Base-by-base conservation (phyloP, 2,113 vertebrate genomes). In the Petromus typicus region DNA sequence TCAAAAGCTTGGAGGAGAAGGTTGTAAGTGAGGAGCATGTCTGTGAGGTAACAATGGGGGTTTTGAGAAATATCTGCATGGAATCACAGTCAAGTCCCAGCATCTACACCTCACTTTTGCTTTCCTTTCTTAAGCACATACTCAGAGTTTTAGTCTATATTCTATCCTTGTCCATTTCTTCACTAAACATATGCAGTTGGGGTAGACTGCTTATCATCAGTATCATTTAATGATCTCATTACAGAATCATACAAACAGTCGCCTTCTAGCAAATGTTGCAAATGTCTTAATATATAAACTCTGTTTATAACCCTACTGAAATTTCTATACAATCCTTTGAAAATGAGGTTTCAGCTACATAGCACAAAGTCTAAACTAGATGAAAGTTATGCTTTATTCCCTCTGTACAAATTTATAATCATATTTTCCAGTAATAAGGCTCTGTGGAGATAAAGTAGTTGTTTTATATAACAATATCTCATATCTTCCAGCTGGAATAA, bases 401-500 rank as follows among this genome's bases (percentile, higher is more conserved):
- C 51, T 85, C 90, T 40, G 27, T 57, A 92, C 76, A 95, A 89
- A 27, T 67, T 84, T 92, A 64, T 56, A 86, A 67, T 83, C 94
- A 91, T 78, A 80, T 82, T 96, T 96, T 95, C 89, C 93, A 94
- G 93, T 89, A 95, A 96, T 67, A 97, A 84, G 40, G 2, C 89
- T 96, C 86, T 51, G 32, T 51, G 51, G 89, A 84, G 71, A 92
- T 89, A 82, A 97, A 95, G 79, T 79, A 48, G n/a, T 90, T 96
- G 85, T 95, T 97, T 97, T 84, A 56, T 91, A 59, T 94, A 97
- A 94, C 57, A 91, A 95, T 93, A 95, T 95, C 91, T 63, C 96
- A 84, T 96, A 89, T 97, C 96, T 96, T 96, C 83, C 95, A 96
- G 94, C 96, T 94, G 92, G 92, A 96, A 97, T 95, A 96, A 97